Evolutionary conservation across 2,113 vertebrate species (phyloP).

Genomic region (Paedocypris sp.): DNA sequence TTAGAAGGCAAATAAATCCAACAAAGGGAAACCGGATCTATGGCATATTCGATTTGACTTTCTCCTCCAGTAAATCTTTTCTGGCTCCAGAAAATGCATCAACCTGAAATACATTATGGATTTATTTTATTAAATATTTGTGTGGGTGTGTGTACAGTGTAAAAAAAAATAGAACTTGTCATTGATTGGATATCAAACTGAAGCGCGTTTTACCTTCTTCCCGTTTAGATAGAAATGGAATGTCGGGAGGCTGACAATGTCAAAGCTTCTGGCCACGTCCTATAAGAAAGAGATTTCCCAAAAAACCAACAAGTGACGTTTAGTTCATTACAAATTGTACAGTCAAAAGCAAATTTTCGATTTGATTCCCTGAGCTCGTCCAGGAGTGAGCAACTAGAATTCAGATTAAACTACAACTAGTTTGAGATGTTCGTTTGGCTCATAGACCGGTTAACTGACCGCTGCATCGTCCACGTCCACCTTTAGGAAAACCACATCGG

Average conservation of each 20-base stretch:
- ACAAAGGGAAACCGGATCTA: no score
- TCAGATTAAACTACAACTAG: not conserved
- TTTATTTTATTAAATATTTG: no score
- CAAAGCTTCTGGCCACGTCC: conserved; percentile 66
- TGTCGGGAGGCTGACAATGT: conserved; percentile 82
- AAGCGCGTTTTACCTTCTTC: conserved; percentile 54
- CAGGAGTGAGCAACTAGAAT: not conserved
- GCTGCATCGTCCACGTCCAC: conserved; percentile 80
- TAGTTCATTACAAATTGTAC: no score
- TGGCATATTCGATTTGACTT: fast-evolving
- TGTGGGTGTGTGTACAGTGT: no score
- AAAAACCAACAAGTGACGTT: no score
- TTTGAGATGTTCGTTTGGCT: not conserved
- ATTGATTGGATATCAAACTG: not conserved
- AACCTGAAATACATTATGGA: conserved; percentile 37
- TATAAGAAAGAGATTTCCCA: conserved; percentile 43
- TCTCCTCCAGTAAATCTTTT: fast-evolving
- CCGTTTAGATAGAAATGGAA: conserved; percentile 79
- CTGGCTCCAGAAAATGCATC: conserved; percentile 45
- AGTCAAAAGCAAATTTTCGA: no score
- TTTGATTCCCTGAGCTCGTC: no score
- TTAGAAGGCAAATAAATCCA: no score
- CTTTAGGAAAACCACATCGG: conserved; percentile 75
- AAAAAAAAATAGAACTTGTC: no score
- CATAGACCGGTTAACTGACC: conserved; percentile 49